Evolutionary conservation across 1,140 invertebrate species (phyloP).

Genomic region (Cherax destructor): DNA sequence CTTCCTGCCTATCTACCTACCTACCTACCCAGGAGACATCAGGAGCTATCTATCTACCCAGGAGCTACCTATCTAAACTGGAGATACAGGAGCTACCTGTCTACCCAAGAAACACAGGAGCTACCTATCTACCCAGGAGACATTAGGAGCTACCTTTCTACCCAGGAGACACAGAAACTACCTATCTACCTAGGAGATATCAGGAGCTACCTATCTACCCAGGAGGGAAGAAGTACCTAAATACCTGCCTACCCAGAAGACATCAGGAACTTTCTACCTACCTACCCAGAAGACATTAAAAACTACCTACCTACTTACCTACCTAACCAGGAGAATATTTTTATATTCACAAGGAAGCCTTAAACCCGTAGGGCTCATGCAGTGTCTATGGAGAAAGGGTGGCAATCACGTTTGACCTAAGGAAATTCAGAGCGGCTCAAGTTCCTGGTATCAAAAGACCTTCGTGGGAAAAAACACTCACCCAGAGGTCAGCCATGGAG

Average conservation of each 20-base stretch:
- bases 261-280: too few species aligned
- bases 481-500: conserved; percentile 50
- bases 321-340: too few species aligned
- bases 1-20: background rate
- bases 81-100: too few species aligned
- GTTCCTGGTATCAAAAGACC: background rate
- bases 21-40: background rate
- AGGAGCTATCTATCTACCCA: background rate
- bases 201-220: background rate
- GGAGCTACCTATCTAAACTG: too few species aligned
- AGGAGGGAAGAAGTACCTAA: background rate
- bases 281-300: too few species aligned
- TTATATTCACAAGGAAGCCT: too few species aligned
- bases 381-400: too few species aligned
- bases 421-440: background rate
- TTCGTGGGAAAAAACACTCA: background rate
- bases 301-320: background rate
- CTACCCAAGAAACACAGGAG: too few species aligned
- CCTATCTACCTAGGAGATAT: background rate
- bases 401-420: too few species aligned
- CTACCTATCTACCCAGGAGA: background rate
- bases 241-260: background rate
- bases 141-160: background rate
- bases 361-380: too few species aligned
- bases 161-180: too few species aligned